Base-by-base conservation (phyloP, 2,888 invertebrate species). In the Glyphotaelius pellucidus region DNA sequence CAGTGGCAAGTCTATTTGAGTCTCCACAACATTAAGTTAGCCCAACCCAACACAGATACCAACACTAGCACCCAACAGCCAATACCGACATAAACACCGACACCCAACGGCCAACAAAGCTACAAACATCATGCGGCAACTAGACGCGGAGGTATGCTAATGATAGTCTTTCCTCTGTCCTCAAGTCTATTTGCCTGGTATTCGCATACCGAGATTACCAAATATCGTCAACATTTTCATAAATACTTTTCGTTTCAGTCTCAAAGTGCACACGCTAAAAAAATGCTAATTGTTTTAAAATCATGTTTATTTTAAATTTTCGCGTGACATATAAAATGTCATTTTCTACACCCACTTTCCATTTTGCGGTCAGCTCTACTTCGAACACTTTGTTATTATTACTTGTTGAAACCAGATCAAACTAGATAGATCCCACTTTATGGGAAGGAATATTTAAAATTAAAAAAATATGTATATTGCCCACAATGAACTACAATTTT, bases 1-100 rank as follows among this genome's bases (percentile, higher is more conserved):
- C 42, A 42, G 38, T 47, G 86, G 86, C 42, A 30, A 42, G n/a
- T 35, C 86, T 86, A 86, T 86, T 86, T 86, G 86, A 19, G 35
- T 83, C 83, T 25, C 38, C 38, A 31, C 83, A 38, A 83, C 83
- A n/a, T 35, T 35, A 83, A 25, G 31, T 83, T 35, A 83, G 67
- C 67, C 67, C 25, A n/a, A 67, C 67, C 67, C 67, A 67, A 67
- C 67, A n/a, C 25, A 19, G 25, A 19, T 15, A 47, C 47, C 14
- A 47, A 47, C 47, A 47, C 47, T 15, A 47, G 15, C 47, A 47
- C 15, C 47, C 47, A 47, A 47, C 15, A 14, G 47, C 47, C 9
- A 47, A 47, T 15, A 25, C 25, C 52, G 19, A 4, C 38, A 38
- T 38, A 42, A 42, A 42, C 42, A 42, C 42, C 12, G 12, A 38